Evolutionary conservation across 2,797 vertebrate genomes (phyloP), one percentile per base, ranked within the genome.

Genomic region (Taenioides sp.): DNA sequence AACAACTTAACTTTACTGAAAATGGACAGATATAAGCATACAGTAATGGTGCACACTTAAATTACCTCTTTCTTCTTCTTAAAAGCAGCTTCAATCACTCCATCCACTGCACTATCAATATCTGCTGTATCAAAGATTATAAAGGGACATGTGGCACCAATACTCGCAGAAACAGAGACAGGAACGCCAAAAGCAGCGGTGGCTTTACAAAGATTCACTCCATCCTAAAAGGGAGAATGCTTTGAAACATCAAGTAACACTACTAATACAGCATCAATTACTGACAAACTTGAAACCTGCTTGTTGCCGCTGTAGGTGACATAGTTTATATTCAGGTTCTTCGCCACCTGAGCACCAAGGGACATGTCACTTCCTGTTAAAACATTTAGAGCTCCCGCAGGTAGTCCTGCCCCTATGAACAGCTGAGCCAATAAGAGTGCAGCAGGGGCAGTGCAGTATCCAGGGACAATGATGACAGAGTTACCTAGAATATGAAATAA

Each of bases 51-150:
- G 5, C 0, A 60, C 18, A 25, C 1, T 2, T 5, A 16, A 37
- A 31, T 80, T 70, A 91, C 91, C 85, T 92, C 87, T 69, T 78
- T 92, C 7, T 75, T 92, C 82, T 90, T 93, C 67, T 81, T 90
- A 74, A 94, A 94, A 34, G 89, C 92, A 0, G 92, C 78, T 12
- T 94, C 94, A 0, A 94, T 91, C 1, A 89, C 77, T 1, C 90
- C 94, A 0, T 96, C 95, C 25, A 96, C 94, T 0, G 96, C 96
- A 0, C 95, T 96, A 87, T 97, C 95, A 2, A 97, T 66, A 25
- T 98, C 97, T 0, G 96, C 96, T 0, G 94, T 93, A 58, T 97
- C 96, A 0, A 94, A 96, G 61, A 97, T 83, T 50, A 98, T 88
- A 82, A 95, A 93, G 6, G 95, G 87, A 1, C 93, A 94, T 50